Percentiles rank a stretch among this genome's conserved stretches.
These are phyloP conservation scores for Mactra quadrangularis DNA, from an alignment of 1,140 invertebrate species.

Conservation along the genomic window DNA sequence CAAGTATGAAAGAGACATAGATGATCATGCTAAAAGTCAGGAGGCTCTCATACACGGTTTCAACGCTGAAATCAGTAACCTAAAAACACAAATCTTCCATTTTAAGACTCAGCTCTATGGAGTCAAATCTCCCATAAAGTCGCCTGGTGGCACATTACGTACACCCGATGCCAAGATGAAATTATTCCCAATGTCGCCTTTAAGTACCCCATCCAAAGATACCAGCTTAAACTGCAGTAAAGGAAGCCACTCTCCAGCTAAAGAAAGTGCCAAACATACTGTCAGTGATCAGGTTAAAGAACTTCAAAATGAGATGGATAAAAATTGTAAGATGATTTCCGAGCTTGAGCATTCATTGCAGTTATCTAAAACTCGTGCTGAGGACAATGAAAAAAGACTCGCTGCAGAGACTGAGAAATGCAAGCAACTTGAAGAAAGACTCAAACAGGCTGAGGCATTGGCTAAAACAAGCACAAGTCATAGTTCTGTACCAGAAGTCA, in stretches of 20 bases:
- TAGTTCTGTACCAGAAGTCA: too few relatives aligned
- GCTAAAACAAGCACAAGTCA: background rate
- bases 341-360: conserved; percentile 36
- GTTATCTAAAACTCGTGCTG: background rate
- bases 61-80: conserved; percentile 51
- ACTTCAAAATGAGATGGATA: conserved; percentile 34
- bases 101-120: conserved; percentile 47
- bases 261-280: background rate
- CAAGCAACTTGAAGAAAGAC: background rate
- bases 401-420: conserved; percentile 1
- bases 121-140: conserved; percentile 36
- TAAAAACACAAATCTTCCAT: conserved; percentile 43
- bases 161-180: conserved; percentile 41
- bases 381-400: conserved; percentile 25
- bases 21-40: conserved; percentile 35
- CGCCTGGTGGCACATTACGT: conserved; percentile 24
- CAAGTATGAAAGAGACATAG: conserved; percentile 29
- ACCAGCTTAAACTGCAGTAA: background rate
- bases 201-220: background rate
- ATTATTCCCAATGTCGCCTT: conserved; percentile 40
- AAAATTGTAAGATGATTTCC: conserved; percentile 49
- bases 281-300: conserved; percentile 42
- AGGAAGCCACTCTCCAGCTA: conserved; percentile 13
- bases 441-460: background rate
- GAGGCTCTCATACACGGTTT: conserved; percentile 57